Conservation (phyloP, 2,113 vertebrate genomes). For the Coryphaenoides rupestris region DNA sequence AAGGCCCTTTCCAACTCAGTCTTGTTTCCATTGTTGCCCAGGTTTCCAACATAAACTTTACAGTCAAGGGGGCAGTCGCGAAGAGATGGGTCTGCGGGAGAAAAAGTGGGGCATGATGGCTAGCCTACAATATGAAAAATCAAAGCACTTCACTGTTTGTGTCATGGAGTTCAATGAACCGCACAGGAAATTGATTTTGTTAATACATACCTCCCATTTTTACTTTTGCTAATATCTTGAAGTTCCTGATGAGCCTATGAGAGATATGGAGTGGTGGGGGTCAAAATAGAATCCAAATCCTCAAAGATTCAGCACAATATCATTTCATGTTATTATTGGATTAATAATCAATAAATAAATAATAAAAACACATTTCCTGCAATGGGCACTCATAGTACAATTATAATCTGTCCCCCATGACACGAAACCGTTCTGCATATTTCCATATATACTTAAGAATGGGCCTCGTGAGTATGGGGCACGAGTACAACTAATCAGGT, state of each 20-base stretch:
- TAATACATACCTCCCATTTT: conserved; percentile 54
- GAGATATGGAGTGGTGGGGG: background rate
- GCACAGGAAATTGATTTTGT: background rate
- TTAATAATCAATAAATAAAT: too few relatives aligned
- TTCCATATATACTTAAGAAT: too few relatives aligned
- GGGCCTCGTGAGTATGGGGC: too few relatives aligned
- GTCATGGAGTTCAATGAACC: background rate
- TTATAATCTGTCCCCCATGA: too few relatives aligned
- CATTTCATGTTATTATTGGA: too few relatives aligned
- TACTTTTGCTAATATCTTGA: background rate
- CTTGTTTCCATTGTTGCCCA: conserved; percentile 98
- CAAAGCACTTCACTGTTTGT: too few relatives aligned
- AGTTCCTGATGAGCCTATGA: background rate
- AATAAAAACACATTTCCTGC: too few relatives aligned
- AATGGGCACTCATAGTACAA: too few relatives aligned
- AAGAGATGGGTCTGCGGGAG: conserved; percentile 72
- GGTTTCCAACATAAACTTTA: conserved; percentile 97
- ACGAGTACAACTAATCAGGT: too few relatives aligned
- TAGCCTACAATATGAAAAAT: background rate
- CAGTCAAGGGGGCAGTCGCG: conserved; percentile 95
- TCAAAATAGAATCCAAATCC: background rate
- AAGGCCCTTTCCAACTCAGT: conserved; percentile 92
- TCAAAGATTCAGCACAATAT: too few relatives aligned
- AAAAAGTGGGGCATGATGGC: background rate
- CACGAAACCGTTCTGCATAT: too few relatives aligned